Evolutionary conservation across 2,113 vertebrate genomes (phyloP).

Genomic region (Centropus unirufus): DNA sequence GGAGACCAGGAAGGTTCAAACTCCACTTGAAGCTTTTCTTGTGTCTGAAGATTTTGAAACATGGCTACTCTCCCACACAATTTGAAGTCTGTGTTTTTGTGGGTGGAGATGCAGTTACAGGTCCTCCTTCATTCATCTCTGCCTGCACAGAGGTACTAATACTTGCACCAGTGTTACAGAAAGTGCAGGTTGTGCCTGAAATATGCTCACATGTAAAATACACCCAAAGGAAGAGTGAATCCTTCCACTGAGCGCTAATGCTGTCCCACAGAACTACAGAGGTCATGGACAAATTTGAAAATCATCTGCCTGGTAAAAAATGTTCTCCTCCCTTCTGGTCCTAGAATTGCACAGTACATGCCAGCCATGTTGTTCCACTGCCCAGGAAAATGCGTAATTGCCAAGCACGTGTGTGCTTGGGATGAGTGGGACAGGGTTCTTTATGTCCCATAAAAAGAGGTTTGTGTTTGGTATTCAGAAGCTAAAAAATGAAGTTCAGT

Average conservation of each 20-base stretch:
- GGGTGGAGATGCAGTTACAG: neutral
- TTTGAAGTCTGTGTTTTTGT: neutral
- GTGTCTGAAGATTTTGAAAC: neutral
- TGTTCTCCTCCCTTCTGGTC: neutral
- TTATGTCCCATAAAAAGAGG: neutral
- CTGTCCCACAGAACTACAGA: neutral
- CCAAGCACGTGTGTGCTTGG: neutral
- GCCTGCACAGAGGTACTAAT: rapidly evolving
- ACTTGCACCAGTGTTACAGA: neutral
- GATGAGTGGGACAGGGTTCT: neutral
- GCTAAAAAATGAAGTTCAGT: neutral
- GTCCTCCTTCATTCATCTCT: neutral
- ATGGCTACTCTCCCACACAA: neutral
- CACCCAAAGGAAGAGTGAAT: neutral
- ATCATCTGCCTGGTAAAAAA: neutral
- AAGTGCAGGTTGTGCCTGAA: neutral
- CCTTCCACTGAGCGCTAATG: rapidly evolving
- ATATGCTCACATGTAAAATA: neutral
- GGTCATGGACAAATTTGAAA: neutral
- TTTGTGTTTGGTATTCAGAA: neutral
- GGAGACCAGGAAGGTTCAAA: neutral
- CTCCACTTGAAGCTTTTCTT: neutral
- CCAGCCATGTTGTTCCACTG: rapidly evolving
- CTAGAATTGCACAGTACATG: rapidly evolving
- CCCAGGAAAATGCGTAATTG: neutral